Evolutionary conservation across 1,140 invertebrate species (phyloP).

Genomic region (Habropoda laboriosa): DNA sequence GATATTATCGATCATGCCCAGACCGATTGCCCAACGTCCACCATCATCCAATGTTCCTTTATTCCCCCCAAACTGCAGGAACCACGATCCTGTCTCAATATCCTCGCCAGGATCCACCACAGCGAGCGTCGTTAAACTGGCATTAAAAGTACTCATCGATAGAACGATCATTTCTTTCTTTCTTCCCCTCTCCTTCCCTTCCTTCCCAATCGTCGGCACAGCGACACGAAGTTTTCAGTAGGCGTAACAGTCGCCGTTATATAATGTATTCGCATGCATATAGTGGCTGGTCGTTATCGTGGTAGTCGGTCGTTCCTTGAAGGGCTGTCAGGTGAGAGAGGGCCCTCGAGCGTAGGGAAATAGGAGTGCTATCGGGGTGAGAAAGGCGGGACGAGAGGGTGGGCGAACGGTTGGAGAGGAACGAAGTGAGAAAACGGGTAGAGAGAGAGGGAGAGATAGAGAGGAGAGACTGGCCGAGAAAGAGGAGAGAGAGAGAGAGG

Average conservation of each 20-base stretch:
- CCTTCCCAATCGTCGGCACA: background rate
- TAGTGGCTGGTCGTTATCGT: slow-evolving; percentile 67
- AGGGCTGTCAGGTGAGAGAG: slow-evolving; percentile 61
- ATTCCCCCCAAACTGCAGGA: background rate
- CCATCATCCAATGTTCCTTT: background rate
- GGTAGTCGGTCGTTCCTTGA: slow-evolving; percentile 64
- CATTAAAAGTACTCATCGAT: slow-evolving; percentile 1
- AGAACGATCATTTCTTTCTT: background rate
- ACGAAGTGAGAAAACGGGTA: slow-evolving; percentile 38
- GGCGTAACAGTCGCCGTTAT: slow-evolving; percentile 58
- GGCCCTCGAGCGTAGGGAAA: slow-evolving; percentile 63
- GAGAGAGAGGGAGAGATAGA: slow-evolving; percentile 37
- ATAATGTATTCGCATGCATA: slow-evolving; percentile 59
- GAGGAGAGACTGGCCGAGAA: slow-evolving; percentile 57
- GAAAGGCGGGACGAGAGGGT: slow-evolving; percentile 53
- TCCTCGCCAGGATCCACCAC: background rate
- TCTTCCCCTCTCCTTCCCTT: background rate
- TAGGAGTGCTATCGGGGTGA: slow-evolving; percentile 67
- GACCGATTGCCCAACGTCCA: background rate
- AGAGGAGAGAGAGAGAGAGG: slow-evolving; percentile 40
- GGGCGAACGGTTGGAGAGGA: slow-evolving; percentile 20
- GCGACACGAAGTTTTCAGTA: slow-evolving; percentile 30
- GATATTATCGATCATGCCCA: too few relatives aligned
- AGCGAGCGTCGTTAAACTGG: background rate
- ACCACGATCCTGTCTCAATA: background rate